Base-by-base conservation (phyloP, 2,888 invertebrate species). In the Polietes domitor region DNA sequence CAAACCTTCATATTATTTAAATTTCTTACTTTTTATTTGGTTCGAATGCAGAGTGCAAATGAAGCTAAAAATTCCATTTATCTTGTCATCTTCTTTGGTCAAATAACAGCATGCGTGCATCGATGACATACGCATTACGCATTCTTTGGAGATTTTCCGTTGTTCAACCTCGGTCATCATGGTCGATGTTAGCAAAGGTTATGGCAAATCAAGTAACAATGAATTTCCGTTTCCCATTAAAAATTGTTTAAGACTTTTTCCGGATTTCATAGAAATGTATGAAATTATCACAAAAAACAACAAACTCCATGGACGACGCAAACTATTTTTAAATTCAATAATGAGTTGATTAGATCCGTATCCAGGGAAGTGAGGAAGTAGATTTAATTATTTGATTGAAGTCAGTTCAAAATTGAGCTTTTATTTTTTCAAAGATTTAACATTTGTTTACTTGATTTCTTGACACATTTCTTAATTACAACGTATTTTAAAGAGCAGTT, bases 1-100 rank as follows among this genome's bases (percentile, higher is more conserved):
- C 71, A 77, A 76, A 77, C 73, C 76, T 71, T 83, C 58, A 73
- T 58, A 53, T 47, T 28, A 79, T 76, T 76, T 37, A 72, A 70
- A 61, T 53, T 76, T 65, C 26, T 12, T 32, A 21, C 1, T 73
- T 28, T 26, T 12, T 32, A 12, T 65, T 63, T 10, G 17, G 2
- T 61, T 28, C 17, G 58, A 26, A 58, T 58, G 26, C 58, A 58
- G 12, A 58, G 19, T 21, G 65, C 65, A 43, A 37, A 68, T 68
- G 26, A 53, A 53, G 21, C n/a, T 53, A 7, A 10, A 53, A 53
- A 53, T 53, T 53, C 53, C 53, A 21, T 19, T 21, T 21, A 5
- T 53, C 17, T 21, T n/a, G 2, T 47, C n/a, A 1, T 47, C 47
- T 47, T 47, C 37, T 12, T 37, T 12, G 10, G 37, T 37, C 37